These are phyloP conservation scores for Rotaria socialis DNA, from an alignment of 2,888 invertebrate genomes.

Conservation along the genomic window DNA sequence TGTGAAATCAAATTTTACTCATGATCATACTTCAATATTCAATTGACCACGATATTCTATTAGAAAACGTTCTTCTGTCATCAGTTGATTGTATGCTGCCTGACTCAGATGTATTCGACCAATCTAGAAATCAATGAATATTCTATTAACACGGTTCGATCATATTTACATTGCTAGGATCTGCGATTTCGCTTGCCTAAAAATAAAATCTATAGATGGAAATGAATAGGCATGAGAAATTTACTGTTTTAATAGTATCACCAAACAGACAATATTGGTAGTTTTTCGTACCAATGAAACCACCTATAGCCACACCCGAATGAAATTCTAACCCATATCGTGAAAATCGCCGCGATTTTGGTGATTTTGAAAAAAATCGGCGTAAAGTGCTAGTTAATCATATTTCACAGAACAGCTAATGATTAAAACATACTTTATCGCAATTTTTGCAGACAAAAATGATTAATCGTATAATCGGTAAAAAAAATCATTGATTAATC, in stretches of 20 bases:
- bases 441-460: too few relatives aligned
- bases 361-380: too few relatives aligned
- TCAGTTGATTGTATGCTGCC: conserved; percentile 16
- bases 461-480: too few relatives aligned
- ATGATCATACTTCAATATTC: conserved; percentile 1
- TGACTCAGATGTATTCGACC: conserved; percentile 41
- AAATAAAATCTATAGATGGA: background rate
- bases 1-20: background rate
- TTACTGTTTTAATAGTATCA: conserved; percentile 40
- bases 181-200: background rate
- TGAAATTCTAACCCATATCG: conserved; percentile 47
- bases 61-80: background rate
- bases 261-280: conserved; percentile 45
- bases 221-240: background rate
- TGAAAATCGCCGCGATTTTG: too few relatives aligned
- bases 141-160: background rate
- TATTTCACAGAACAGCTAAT: too few relatives aligned
- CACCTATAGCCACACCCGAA: conserved; percentile 42
- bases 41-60: conserved; percentile 39
- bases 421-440: too few relatives aligned
- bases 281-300: conserved; percentile 40
- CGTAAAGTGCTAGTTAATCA: too few relatives aligned
- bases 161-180: background rate
- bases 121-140: background rate
- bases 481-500: too few relatives aligned